Conservation (phyloP, 2,113 vertebrate species). For the Lepidothrix coronata region DNA sequence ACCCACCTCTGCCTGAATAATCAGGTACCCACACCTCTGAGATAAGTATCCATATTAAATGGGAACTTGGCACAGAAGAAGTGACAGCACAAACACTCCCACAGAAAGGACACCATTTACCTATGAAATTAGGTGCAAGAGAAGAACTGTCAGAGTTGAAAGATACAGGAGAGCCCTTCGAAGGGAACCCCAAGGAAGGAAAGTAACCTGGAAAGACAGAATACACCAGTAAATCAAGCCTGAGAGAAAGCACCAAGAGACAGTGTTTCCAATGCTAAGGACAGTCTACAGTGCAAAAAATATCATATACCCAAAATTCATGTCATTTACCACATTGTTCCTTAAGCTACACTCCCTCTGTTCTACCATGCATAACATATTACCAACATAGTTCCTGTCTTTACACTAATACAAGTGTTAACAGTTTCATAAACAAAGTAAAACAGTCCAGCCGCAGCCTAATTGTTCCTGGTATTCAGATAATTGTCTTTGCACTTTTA, state of each 20-base stretch:
- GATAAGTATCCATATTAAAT: background rate
- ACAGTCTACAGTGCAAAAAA: background rate
- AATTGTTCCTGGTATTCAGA: background rate
- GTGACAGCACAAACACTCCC: background rate
- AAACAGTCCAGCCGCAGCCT: background rate
- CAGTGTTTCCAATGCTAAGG: background rate
- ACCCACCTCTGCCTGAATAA: background rate
- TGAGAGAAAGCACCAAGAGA: background rate
- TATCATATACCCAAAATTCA: background rate
- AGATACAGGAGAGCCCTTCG: conserved; percentile 86
- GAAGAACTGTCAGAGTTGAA: conserved; percentile 85
- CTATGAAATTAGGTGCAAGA: conserved; percentile 85
- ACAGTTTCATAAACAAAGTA: background rate
- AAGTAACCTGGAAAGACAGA: conserved; percentile 89
- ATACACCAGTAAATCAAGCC: conserved; percentile 43
- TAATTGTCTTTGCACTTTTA: background rate
- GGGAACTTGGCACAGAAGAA: background rate
- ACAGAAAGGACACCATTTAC: conserved; percentile 74
- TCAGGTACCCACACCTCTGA: background rate
- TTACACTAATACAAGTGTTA: background rate
- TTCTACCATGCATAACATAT: background rate
- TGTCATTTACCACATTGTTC: background rate
- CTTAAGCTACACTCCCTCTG: background rate
- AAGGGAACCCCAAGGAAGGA: conserved; percentile 88
- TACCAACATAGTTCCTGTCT: background rate